A percentile compares a stretch with the other conserved stretches of the same genome.
Conservation (phyloP, 1,140 invertebrate genomes). For the Zaprionus camerounensis region DNA sequence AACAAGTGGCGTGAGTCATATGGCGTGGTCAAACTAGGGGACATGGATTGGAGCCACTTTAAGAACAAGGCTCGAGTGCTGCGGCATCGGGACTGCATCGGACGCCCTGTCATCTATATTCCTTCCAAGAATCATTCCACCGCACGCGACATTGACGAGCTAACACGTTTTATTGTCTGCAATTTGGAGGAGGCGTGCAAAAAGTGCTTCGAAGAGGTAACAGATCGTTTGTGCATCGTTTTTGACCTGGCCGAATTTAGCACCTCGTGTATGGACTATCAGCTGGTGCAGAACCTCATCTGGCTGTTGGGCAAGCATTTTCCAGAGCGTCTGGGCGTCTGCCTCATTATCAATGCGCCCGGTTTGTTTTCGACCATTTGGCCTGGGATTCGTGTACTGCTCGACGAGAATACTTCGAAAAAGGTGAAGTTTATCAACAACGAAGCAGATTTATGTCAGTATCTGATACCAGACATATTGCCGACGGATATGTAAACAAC, state of each 20-base stretch:
- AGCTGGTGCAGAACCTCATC: conserved; percentile 90
- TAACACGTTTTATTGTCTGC: conserved; percentile 91
- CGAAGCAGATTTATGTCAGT: conserved; percentile 89
- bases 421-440: conserved; percentile 90
- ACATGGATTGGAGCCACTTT: conserved; percentile 87
- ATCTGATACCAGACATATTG: conserved; percentile 90
- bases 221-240: conserved; percentile 91
- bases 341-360: conserved; percentile 89
- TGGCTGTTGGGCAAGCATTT: conserved; percentile 90
- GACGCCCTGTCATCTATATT: conserved; percentile 90
- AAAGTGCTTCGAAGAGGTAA: conserved; percentile 90
- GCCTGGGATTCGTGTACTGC: conserved; percentile 90
- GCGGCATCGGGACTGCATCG: conserved; percentile 88
- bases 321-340: conserved; percentile 90
- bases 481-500: conserved; percentile 87
- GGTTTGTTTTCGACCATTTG: conserved; percentile 90
- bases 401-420: conserved; percentile 90
- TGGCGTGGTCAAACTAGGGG: conserved; percentile 86
- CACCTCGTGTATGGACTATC: conserved; percentile 90
- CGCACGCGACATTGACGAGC: conserved; percentile 89
- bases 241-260: conserved; percentile 91
- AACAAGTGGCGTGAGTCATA: conserved; percentile 91
- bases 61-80: conserved; percentile 88
- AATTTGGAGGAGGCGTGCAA: conserved; percentile 91
- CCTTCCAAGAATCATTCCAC: conserved; percentile 90